These are phyloP conservation scores for Laupala kohalensis DNA, from an alignment of 1,140 invertebrate species.

Conservation along the genomic window DNA sequence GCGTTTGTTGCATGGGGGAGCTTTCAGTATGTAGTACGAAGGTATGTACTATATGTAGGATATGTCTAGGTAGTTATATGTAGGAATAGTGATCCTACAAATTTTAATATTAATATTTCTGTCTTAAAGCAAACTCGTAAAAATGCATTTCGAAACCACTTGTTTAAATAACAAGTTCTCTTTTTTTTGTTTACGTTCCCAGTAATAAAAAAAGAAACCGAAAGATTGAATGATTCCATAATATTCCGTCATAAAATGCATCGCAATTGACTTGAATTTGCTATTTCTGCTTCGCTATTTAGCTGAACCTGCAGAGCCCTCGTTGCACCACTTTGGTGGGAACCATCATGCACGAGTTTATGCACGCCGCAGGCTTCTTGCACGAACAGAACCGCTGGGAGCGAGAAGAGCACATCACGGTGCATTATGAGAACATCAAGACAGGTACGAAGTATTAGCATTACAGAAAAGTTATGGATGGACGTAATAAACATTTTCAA, in stretches of 20 bases:
- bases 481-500: no score
- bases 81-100: no score
- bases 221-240: neutral
- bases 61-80: no score
- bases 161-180: conserved; percentile 1
- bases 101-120: no score
- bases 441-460: conserved; percentile 31
- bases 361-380: conserved; percentile 73
- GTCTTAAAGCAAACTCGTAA: no score
- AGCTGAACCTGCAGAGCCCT: conserved; percentile 52
- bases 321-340: conserved; percentile 55
- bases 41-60: no score
- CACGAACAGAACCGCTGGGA: conserved; percentile 77
- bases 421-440: conserved; percentile 61
- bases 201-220: neutral
- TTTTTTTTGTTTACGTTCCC: neutral
- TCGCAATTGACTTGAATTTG: neutral
- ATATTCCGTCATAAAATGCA: no score
- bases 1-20: no score
- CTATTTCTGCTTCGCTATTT: neutral
- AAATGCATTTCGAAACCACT: no score
- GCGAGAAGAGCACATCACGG: conserved; percentile 55
- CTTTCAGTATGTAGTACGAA: no score
- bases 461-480: neutral
- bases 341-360: conserved; percentile 70